Evolutionary conservation across 2,797 vertebrate species (phyloP), one percentile per base, ranked within the genome.

Genomic region (Mastacembelus armatus): DNA sequence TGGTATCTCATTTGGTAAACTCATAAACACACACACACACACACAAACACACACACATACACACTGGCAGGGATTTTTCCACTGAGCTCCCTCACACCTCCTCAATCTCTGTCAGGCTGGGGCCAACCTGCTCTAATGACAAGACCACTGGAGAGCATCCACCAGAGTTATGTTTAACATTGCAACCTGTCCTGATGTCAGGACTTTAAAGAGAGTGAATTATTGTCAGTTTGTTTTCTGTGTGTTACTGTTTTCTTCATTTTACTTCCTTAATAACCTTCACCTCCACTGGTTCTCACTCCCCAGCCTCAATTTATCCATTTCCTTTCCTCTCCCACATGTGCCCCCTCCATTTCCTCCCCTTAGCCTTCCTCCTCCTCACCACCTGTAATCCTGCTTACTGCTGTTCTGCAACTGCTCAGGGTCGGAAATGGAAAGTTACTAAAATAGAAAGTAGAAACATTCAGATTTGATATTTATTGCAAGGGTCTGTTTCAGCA

Each of bases 301-400:
- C 4, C 0, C 15, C 19, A 12, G 50, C 27, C 26, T 30, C 30
- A 30, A 29, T 61, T 29, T 59, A 33, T 47, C 40, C 19, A 27
- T 14, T 33, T 44, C 4, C 5, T 11, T 11, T 50, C 16, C 36
- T 43, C 32, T 42, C 15, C 14, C 44, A 27, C 22, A n/a, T 57
- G 8, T 6, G 61, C 21, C 29, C 27, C 51, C 38, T 35, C 36
- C 51, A 50, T 6, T 26, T 42, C 48, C 14, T 29, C 18, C 18
- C 21, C 19, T 40, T 61, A n/a, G n/a, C 27, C 48, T 39, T 24
- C 47, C 71, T 30, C 40, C 57, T 22, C 50, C 51, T 72, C 66
- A 10, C 69, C 75, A 80, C 85, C 84, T 85, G 78, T 75, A 82
- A 77, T 85, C 40, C 66, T 75, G 48, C 62, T 86, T 66, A 69